Evolutionary conservation across 2,888 invertebrate genomes (phyloP).

Genomic region (Palloptera scutellata): DNA sequence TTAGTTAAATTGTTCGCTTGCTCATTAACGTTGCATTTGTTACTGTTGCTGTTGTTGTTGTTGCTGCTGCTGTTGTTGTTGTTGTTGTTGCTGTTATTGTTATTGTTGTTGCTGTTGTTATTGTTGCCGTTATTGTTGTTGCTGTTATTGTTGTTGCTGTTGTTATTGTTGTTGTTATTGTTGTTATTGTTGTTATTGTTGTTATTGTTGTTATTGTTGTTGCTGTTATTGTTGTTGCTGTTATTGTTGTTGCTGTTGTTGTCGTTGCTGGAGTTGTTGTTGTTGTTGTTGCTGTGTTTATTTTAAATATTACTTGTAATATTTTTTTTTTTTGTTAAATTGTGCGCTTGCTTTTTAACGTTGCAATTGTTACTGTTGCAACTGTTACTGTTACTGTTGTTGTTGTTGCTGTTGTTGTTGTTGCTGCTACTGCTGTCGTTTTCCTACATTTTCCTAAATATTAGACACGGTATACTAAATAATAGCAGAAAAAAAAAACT

Average conservation of each 20-base stretch:
- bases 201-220: background rate
- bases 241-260: background rate
- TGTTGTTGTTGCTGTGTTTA: background rate
- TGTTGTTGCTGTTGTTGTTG: background rate
- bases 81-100: background rate
- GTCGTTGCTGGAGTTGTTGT: conserved; percentile 1
- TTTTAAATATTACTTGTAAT: too few species aligned
- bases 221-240: background rate
- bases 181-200: conserved; percentile 15
- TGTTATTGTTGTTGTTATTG: conserved; percentile 16
- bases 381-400: background rate
- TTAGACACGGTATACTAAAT: background rate
- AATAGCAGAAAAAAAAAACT: too few species aligned
- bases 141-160: conserved; percentile 6
- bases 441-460: background rate
- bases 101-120: background rate
- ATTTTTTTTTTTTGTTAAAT: too few species aligned
- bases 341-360: background rate
- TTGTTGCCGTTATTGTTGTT: background rate
- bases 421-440: background rate
- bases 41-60: conserved; percentile 7
- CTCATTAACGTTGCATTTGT: conserved; percentile 16
- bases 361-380: background rate
- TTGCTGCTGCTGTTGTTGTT: conserved; percentile 13
- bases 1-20: background rate